These are phyloP conservation scores for Drosophila hydei DNA, from an alignment of 1,140 invertebrate species.

Conservation along the genomic window DNA sequence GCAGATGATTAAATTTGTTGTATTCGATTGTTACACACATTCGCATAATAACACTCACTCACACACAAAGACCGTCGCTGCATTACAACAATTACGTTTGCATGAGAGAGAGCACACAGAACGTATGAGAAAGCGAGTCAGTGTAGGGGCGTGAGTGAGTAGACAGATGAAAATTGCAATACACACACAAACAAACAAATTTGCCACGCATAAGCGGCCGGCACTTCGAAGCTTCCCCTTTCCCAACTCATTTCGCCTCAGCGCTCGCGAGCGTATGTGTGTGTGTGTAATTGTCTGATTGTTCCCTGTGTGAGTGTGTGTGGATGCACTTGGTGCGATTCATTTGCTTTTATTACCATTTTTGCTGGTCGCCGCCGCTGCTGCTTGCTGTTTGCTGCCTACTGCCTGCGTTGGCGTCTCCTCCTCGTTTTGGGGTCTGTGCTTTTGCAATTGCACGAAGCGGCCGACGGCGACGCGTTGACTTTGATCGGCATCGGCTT, in stretches of 20 bases:
- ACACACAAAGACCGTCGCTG: slow-evolving; percentile 46
- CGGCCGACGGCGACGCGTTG: slow-evolving; percentile 30
- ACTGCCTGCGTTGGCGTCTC: slow-evolving; percentile 47
- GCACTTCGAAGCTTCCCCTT: slow-evolving; percentile 49
- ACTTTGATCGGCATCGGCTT: slow-evolving; percentile 47
- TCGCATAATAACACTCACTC: background rate
- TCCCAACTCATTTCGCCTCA: slow-evolving; percentile 13
- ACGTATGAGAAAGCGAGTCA: slow-evolving; percentile 19
- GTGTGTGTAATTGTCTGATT: slow-evolving; percentile 37
- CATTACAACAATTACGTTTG: slow-evolving; percentile 49
- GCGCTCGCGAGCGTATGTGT: slow-evolving; percentile 18
- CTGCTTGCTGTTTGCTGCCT: slow-evolving; percentile 27
- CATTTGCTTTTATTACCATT: slow-evolving; percentile 80
- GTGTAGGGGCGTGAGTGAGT: slow-evolving; percentile 36
- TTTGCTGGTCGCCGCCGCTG: slow-evolving; percentile 41
- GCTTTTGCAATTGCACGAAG: slow-evolving; percentile 49
- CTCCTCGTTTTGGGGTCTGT: slow-evolving; percentile 37
- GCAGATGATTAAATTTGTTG: slow-evolving; percentile 52
- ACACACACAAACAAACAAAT: slow-evolving; percentile 59
- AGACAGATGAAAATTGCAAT: slow-evolving; percentile 72
- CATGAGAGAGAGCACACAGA: slow-evolving; percentile 9
- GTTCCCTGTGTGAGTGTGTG: slow-evolving; percentile 28
- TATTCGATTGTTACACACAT: slow-evolving; percentile 52
- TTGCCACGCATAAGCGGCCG: slow-evolving; percentile 74
- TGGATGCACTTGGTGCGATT: slow-evolving; percentile 80